Conservation (phyloP, 2,888 invertebrate genomes). For the Cataglyphis rosenhaueri region DNA sequence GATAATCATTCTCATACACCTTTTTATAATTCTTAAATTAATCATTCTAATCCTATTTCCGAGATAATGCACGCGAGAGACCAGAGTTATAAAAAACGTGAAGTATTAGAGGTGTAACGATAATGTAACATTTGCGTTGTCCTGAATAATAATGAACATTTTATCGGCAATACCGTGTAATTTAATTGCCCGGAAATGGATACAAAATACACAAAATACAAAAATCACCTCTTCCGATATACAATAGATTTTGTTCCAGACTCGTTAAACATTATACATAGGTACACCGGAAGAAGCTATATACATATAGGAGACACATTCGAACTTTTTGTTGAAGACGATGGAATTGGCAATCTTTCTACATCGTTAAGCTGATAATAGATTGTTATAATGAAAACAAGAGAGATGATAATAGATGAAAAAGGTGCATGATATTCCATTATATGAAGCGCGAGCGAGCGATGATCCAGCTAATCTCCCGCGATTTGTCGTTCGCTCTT, state of each 20-base stretch:
- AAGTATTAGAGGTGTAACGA: constrained; percentile 6
- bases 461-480: constrained; percentile 47
- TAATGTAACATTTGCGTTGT: background rate
- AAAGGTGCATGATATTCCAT: constrained; percentile 54
- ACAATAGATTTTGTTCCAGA: constrained; percentile 47
- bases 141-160: background rate
- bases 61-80: constrained; percentile 7
- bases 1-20: background rate
- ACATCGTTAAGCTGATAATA: constrained; percentile 56
- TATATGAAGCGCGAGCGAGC: constrained; percentile 41
- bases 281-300: constrained; percentile 75
- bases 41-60: constrained; percentile 4
- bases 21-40: background rate
- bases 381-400: constrained; percentile 58
- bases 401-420: constrained; percentile 52
- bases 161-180: background rate
- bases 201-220: constrained; percentile 37
- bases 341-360: constrained; percentile 67
- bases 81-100: constrained; percentile 23
- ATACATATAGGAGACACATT: constrained; percentile 78
- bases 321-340: constrained; percentile 68
- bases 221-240: constrained; percentile 38
- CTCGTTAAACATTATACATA: constrained; percentile 66
- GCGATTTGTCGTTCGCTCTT: constrained; percentile 42
- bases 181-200: constrained; percentile 32